These are phyloP conservation scores for Diabrotica virgifera DNA, from an alignment of 1,140 invertebrate genomes.

Conservation along the genomic window DNA sequence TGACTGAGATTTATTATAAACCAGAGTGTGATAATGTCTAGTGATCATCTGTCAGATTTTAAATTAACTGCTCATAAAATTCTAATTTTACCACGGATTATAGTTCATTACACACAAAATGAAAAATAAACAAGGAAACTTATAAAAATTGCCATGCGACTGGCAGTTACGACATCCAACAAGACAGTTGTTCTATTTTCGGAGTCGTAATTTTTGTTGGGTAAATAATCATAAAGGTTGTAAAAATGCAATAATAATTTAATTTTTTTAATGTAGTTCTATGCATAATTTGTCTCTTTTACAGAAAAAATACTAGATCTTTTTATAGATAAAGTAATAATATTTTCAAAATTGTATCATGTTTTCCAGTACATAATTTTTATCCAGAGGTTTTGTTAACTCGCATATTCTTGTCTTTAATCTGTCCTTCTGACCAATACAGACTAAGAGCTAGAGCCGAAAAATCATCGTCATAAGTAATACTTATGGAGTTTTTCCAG, in stretches of 20 bases:
- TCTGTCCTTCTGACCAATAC: no score
- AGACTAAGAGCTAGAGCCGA: no score
- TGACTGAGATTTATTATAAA: no score
- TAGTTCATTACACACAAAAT: constrained; percentile 4
- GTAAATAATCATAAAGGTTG: constrained; percentile 4
- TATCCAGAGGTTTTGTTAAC: no score
- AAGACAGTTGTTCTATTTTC: constrained; percentile 13
- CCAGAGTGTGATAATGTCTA: not conserved
- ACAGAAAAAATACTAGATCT: no score
- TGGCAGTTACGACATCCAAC: constrained; percentile 12
- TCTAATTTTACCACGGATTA: constrained; percentile 8
- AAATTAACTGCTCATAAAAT: constrained; percentile 6
- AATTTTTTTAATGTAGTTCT: not conserved
- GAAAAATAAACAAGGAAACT: constrained; percentile 9
- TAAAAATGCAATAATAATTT: constrained; percentile 6
- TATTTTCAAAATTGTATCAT: no score
- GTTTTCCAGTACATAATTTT: no score
- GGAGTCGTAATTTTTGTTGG: constrained; percentile 10
- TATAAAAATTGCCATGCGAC: constrained; percentile 6
- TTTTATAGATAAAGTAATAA: no score
- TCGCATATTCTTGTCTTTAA: no score
- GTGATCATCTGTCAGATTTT: not conserved
- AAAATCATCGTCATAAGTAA: no score
- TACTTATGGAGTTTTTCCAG: no score
- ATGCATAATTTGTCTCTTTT: no score